These are phyloP conservation scores for Heliothis subflexa DNA, from an alignment of 1,140 invertebrate genomes.

Conservation along the genomic window DNA sequence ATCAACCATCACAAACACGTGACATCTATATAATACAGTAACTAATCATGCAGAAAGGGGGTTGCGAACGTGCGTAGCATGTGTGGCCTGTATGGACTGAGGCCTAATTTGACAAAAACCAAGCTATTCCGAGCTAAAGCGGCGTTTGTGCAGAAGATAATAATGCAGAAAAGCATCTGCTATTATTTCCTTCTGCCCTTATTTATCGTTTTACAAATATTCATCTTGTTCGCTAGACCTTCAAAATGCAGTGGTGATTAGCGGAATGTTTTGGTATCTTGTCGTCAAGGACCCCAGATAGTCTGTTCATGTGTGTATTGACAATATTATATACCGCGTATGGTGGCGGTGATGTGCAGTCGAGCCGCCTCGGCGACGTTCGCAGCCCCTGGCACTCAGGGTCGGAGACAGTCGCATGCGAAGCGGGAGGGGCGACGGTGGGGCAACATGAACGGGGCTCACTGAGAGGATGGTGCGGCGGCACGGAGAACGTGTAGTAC, in stretches of 20 bases:
- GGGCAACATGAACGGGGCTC: constrained; percentile 86
- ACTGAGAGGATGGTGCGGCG: constrained; percentile 86
- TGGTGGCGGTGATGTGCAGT: constrained; percentile 69
- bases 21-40: constrained; percentile 72
- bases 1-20: constrained; percentile 70
- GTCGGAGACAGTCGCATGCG: constrained; percentile 85
- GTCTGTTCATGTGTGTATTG: constrained; percentile 60
- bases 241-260: neutral
- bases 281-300: constrained; percentile 49
- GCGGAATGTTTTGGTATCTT: constrained; percentile 57
- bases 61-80: constrained; percentile 81
- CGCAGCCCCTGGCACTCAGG: constrained; percentile 81
- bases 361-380: constrained; percentile 71
- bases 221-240: constrained; percentile 3
- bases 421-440: constrained; percentile 85
- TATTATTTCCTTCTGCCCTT: neutral
- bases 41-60: constrained; percentile 83
- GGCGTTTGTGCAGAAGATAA: constrained; percentile 1
- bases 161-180: neutral
- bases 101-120: constrained; percentile 64
- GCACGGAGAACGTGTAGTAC: constrained; percentile 88
- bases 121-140: constrained; percentile 53
- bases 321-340: constrained; percentile 72
- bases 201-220: neutral
- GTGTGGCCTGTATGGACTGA: constrained; percentile 59